Conservation (phyloP, 2,888 invertebrate species). For the Amiota mariae region DNA sequence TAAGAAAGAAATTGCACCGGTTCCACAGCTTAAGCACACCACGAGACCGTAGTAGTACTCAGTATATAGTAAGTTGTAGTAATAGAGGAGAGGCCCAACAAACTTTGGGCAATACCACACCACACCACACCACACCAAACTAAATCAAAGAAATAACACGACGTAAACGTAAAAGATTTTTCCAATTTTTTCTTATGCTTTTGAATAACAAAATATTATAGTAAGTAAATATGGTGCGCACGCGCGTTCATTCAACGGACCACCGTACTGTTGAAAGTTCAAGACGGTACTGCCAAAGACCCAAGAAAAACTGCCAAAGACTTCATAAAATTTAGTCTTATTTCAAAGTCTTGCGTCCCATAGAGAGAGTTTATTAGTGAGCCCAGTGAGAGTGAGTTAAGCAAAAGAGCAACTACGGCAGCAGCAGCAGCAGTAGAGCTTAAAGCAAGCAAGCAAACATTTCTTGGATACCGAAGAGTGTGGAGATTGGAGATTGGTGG, state of each 20-base stretch:
- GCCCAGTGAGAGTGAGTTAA: not conserved
- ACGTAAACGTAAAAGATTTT: not conserved
- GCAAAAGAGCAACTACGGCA: not conserved
- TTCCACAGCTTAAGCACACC: conserved; percentile 28
- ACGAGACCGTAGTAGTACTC: conserved; percentile 13
- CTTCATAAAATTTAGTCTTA: no score
- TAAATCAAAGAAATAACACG: not conserved
- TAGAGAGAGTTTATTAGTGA: no score
- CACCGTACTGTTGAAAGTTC: conserved; percentile 61
- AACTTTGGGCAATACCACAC: not conserved
- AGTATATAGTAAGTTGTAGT: not conserved
- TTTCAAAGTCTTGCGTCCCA: no score
- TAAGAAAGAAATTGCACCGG: conserved; percentile 29
- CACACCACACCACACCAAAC: conserved; percentile 12
- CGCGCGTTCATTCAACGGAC: conserved; percentile 38
- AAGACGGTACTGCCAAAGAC: conserved; percentile 45
- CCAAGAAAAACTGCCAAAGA: no score
- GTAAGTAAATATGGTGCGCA: conserved; percentile 2
- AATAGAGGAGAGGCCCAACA: not conserved
- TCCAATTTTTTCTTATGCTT: not conserved
- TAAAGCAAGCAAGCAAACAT: no score
- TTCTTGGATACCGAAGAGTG: no score
- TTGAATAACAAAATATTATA: not conserved
- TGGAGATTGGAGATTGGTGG: no score
- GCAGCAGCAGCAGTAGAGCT: not conserved